A percentile compares a stretch with the other conserved stretches of the same genome.
These are phyloP conservation scores for Drepanosiphum platanoidis DNA, from an alignment of 2,888 invertebrate genomes.

Conservation along the genomic window DNA sequence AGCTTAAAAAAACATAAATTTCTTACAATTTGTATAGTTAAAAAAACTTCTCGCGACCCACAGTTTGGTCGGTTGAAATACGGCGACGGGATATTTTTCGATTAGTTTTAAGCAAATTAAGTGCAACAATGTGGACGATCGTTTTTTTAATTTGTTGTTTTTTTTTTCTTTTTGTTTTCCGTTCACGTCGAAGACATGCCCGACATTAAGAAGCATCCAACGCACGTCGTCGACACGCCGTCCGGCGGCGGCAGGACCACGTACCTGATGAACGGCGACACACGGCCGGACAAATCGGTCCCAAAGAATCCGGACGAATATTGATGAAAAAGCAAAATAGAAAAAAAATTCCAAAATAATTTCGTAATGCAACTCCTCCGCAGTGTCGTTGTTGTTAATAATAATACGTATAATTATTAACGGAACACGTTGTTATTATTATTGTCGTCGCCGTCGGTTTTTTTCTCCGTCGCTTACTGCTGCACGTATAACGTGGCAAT, in stretches of 20 bases:
- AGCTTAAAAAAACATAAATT: too few relatives aligned
- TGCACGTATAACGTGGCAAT: slow-evolving; percentile 36
- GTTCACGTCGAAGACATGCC: too few relatives aligned
- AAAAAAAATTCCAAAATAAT: too few relatives aligned
- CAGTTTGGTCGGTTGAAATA: too few relatives aligned
- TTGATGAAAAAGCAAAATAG: not conserved
- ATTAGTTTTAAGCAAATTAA: too few relatives aligned
- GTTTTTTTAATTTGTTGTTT: not conserved
- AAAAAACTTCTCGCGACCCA: too few relatives aligned
- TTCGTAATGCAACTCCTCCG: not conserved
- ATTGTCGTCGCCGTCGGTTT: slow-evolving; percentile 3
- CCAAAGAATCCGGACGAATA: slow-evolving; percentile 8
- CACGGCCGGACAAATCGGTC: not conserved
- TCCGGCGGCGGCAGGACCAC: not conserved
- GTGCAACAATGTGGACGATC: too few relatives aligned
- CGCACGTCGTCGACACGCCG: not conserved
- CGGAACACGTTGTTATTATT: slow-evolving; percentile 19
- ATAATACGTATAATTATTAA: slow-evolving; percentile 3
- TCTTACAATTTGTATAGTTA: not conserved
- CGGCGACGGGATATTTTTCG: too few relatives aligned
- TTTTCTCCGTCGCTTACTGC: too few relatives aligned
- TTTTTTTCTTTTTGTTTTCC: too few relatives aligned
- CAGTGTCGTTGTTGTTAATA: not conserved
- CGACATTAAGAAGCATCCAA: not conserved
- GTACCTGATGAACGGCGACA: not conserved